Evolutionary conservation across 2,888 invertebrate species (phyloP), one percentile per base, ranked within the genome.

Genomic region (Dynastes maya): DNA sequence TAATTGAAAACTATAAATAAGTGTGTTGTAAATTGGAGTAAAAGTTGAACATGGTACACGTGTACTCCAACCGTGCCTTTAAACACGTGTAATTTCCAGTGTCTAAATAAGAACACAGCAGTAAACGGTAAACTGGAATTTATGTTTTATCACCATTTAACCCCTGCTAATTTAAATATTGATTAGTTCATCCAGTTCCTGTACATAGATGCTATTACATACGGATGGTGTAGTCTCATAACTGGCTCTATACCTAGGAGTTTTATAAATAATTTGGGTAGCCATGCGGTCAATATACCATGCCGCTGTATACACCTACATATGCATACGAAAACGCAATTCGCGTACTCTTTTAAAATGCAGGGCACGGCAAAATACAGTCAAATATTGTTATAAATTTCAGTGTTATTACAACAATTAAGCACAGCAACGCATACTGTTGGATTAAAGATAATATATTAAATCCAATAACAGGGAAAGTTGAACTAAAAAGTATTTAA

Each of bases 181-280:
- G 68, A 68, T 68, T 27, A 68, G 22, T 27, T 51, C 29, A 68
- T 68, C 68, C 13, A 40, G 68, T 29, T 22, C 13, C 51, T 51
- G 27, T 68, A 9, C 16, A 68, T 51, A 63, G 29, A 13, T 4
- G 22, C 55, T 16, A 16, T 58, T 16, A 22, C 4, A 58, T 67
- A 40, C 65, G 68, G 51, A 51, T 49, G 51, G 51, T 51, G 29
- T 51, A 49, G 51, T 29, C 11, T 68, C 22, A 49, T 51, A 29
- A 22, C 27, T 53, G 29, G 29, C 37, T 51, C 13, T 13, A n/a
- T 68, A 27, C 27, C 22, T 68, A 27, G 29, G 5, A 11, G 51
- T 68, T 68, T 49, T 68, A 68, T 53, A 45, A 67, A 67, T 67
- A 51, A 68, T 68, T 49, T 68, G 29, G 51, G 45, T 51, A 13